A percentile compares a stretch with the other conserved stretches of the same genome.
Conservation (phyloP, 2,797 vertebrate genomes). For the Helostoma temminkii region DNA sequence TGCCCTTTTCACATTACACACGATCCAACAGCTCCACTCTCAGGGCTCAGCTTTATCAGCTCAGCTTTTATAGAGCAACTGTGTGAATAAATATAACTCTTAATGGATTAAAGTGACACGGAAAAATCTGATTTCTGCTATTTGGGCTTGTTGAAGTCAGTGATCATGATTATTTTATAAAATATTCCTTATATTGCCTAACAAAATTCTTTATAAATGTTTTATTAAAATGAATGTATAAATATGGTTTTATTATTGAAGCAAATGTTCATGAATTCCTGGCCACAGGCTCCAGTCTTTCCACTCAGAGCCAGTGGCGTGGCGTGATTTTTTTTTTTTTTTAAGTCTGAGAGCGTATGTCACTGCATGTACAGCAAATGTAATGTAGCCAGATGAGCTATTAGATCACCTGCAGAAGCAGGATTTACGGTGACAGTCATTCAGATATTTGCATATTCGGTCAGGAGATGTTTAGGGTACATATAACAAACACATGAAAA, state of each 20-base stretch:
- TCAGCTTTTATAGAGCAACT: conserved; percentile 44
- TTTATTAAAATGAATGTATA: not conserved
- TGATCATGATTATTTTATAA: conserved; percentile 10
- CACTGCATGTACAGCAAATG: no score
- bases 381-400: no score
- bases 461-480: no score
- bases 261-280: not conserved
- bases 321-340: no score
- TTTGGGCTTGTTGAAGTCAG: conserved; percentile 12
- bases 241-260: not conserved
- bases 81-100: conserved; percentile 48
- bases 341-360: no score
- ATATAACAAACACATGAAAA: no score
- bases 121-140: conserved; percentile 7
- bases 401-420: no score
- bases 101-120: conserved; percentile 26
- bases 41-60: conserved; percentile 40
- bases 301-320: no score
- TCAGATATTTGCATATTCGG: no score
- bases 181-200: conserved; percentile 16
- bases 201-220: not conserved
- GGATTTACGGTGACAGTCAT: no score
- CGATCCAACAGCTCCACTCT: conserved; percentile 54
- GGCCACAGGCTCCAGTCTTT: not conserved
- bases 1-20: conserved; percentile 57